Conservation (phyloP, 2,888 invertebrate species). For the Pachycephus smyrnensis region DNA sequence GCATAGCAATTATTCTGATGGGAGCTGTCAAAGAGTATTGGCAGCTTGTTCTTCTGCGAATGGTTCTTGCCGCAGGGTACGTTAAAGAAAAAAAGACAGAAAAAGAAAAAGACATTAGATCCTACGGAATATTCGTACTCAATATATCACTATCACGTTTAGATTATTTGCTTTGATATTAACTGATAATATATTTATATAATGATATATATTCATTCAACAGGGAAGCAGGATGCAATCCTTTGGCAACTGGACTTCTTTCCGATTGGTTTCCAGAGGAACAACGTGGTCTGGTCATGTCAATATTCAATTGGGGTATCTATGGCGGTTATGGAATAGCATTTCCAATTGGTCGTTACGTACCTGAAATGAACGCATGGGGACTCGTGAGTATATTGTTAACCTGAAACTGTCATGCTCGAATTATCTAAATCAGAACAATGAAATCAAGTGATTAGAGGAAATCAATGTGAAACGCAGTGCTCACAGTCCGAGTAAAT, state of each 20-base stretch:
- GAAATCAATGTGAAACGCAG: neutral
- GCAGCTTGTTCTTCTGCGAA: slow-evolving; percentile 88
- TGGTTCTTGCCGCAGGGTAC: slow-evolving; percentile 87
- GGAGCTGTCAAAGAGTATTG: slow-evolving; percentile 88
- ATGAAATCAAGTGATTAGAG: neutral
- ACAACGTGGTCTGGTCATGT: slow-evolving; percentile 88
- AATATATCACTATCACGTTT: neutral
- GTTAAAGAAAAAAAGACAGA: neutral
- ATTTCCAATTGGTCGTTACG: slow-evolving; percentile 90
- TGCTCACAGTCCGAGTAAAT: neutral
- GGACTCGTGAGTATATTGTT: slow-evolving; percentile 72
- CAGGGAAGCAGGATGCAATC: slow-evolving; percentile 89
- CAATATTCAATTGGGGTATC: slow-evolving; percentile 96
- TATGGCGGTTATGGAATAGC: slow-evolving; percentile 94
- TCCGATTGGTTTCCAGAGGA: slow-evolving; percentile 85
- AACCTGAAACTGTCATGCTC: neutral
- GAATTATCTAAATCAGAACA: neutral
- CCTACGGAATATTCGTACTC: neutral
- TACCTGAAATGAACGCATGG: slow-evolving; percentile 80
- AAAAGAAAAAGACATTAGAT: neutral
- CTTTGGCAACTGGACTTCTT: slow-evolving; percentile 85
- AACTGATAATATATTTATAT: neutral
- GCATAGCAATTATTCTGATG: slow-evolving; percentile 86
- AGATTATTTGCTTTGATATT: neutral
- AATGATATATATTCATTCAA: slow-evolving; percentile 6